Base-by-base conservation (phyloP, 1,140 invertebrate genomes). In the Carcinoscorpius rotundicauda region DNA sequence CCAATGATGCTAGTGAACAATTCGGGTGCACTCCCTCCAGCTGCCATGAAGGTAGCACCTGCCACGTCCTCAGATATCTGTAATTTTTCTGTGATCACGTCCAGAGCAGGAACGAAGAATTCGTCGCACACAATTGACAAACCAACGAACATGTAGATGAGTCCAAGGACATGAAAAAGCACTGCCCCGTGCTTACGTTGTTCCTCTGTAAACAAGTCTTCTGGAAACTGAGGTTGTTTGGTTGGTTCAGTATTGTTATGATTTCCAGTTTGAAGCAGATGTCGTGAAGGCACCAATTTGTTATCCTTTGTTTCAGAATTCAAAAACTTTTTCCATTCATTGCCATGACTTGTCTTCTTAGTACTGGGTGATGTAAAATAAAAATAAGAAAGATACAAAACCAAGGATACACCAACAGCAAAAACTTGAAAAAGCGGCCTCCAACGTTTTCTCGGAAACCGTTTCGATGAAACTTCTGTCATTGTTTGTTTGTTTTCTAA, bases 11-110 rank as follows among this genome's bases (percentile, higher is more conserved):
- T 89, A 0, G 93, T 95, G 3, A 93, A 93, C 60, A 97, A 76
- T 77, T 97, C 94, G 0, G 94, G 94, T 1, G 93, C 93, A 0
- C 92, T 96, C 71, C 91, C 92, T 58, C 91, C 91, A 8, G 91
- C 91, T 3, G 92, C 92, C 92, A 95, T 94, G 72, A 95, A 93
- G 5, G 91, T 95, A 1, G 92, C 91, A 53, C 91, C 91, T 6
- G 91, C 90, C 11, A 94, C 89, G 76, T 95, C 91, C 51, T 87
- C 92, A 50, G 86, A 87, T 71, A 90, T 79, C 77, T 87, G 85
- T 53, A 67, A 58, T 78, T 91, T 90, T 79, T 95, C 91, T 72
- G 93, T 95, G 80, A 96, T 94, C 61, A 95, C 91, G 76, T 95
- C 90, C 63, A 96, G 80, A 58, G 91, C 91, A 52, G 89, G 87